Conservation (phyloP, 2,113 vertebrate genomes). For the Progne subis region DNA sequence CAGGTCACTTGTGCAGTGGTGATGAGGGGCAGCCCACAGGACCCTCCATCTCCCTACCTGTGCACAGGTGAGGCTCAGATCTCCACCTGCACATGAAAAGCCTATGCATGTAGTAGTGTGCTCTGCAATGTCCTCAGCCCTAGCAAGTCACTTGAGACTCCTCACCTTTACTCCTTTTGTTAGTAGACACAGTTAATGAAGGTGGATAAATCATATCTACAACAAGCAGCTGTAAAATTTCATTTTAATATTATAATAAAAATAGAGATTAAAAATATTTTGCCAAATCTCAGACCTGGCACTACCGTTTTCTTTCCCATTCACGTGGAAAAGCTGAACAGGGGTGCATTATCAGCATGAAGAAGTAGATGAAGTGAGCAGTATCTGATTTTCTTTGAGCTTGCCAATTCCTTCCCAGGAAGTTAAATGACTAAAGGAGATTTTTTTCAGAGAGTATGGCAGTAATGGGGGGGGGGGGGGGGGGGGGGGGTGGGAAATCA, state of each 20-base stretch:
- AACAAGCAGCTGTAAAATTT: background rate
- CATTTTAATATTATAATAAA: background rate
- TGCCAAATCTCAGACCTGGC: background rate
- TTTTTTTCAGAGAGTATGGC: background rate
- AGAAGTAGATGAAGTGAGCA: background rate
- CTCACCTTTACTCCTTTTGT: background rate
- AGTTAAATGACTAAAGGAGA: slow-evolving; percentile 47
- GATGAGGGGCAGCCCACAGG: background rate
- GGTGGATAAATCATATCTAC: background rate
- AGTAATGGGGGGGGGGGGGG: too few species aligned
- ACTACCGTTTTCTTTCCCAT: background rate
- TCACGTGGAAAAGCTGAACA: background rate
- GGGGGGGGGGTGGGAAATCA: too few species aligned
- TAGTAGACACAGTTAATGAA: background rate
- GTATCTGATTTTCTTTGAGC: slow-evolving; percentile 25
- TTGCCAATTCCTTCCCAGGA: slow-evolving; percentile 3
- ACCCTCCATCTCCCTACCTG: background rate
- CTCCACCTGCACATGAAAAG: background rate
- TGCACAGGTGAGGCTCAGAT: background rate
- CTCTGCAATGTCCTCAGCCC: background rate
- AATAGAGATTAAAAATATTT: background rate
- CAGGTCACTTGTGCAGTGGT: background rate
- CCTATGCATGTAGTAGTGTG: background rate
- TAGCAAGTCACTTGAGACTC: background rate
- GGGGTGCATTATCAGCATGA: background rate